Base-by-base conservation (phyloP, 2,113 vertebrate genomes). In the Trogon surrucura region DNA sequence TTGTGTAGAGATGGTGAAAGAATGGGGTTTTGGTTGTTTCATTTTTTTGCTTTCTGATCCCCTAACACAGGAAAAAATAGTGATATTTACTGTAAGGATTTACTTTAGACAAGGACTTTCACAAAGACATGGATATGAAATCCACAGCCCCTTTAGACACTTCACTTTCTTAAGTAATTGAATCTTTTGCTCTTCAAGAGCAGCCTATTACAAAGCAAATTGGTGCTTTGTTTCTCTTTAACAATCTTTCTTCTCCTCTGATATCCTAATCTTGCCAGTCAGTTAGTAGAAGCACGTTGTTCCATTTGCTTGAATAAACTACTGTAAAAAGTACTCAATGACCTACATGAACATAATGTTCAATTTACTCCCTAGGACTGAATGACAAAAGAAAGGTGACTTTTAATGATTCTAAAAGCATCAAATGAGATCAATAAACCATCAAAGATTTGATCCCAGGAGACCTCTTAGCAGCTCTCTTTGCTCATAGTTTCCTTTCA, bases 381-480 rank as follows among this genome's bases (percentile, higher is more conserved):
- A 97, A 92, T 94, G 86, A 97, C 71, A 97, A 95, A 96, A 93
- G 94, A 96, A 97, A 97, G 93, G 89, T 96, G 78, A 97, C 91
- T 97, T 97, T 95, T 97, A 97, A 95, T 96, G 87, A 97, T 91
- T 78, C 80, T 96, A 94, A 97, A 97, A 97, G 96, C 97, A 94
- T 69, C 58, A 38, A 91, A 96, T 96, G 93, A 96, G 69, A 97
- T 97, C 89, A 97, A 96, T 97, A 98, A 96, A 94, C 89, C 85
- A 96, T 96, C 94, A 97, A 95, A 97, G 92, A 92, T 85, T 93
- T 83, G 80, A 91, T 97, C 94, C 67, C 93, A 97, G 95, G 89
- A 80, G 67, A 95, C 65, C 85, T 96, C 86, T 94, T 96, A 95
- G 88, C 89, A 96, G 73, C 54, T 56, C 60, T 88, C 93, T 95